Evolutionary conservation across 2,888 invertebrate genomes (phyloP).

Genomic region (Phengaris arion): DNA sequence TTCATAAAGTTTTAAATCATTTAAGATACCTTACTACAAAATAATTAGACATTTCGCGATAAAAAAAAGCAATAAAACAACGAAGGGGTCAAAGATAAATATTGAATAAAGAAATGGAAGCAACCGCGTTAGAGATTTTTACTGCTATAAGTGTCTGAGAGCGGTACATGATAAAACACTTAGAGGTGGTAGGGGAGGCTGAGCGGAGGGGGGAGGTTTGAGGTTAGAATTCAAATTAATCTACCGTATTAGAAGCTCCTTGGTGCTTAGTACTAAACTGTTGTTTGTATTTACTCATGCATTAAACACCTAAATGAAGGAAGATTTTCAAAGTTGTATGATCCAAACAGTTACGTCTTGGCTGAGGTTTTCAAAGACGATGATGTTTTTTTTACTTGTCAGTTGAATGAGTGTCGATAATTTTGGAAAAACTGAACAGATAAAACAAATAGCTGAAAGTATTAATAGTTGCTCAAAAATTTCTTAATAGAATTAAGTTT

Average conservation of each 20-base stretch:
- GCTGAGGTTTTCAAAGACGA: too few species aligned
- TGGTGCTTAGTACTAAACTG: conserved; percentile 35
- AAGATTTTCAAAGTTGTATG: background rate
- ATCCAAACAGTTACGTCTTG: too few species aligned
- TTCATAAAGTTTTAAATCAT: too few species aligned
- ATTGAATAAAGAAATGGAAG: conserved; percentile 25
- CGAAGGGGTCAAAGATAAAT: background rate
- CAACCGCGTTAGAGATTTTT: conserved; percentile 32
- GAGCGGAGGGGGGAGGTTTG: conserved; percentile 40
- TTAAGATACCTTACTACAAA: too few species aligned
- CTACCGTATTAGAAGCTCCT: conserved; percentile 34
- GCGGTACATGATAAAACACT: conserved; percentile 50
- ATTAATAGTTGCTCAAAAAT: too few species aligned
- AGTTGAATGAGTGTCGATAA: too few species aligned
- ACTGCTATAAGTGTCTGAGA: conserved; percentile 36
- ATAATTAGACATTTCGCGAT: background rate
- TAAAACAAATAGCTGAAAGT: too few species aligned
- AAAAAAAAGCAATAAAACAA: background rate
- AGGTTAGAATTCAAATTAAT: conserved; percentile 46
- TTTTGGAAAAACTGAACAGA: too few species aligned
- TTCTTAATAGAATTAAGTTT: too few species aligned
- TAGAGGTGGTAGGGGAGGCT: conserved; percentile 39
- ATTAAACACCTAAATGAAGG: background rate
- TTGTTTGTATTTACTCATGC: conserved; percentile 21
- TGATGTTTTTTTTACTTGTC: too few species aligned